Conservation (phyloP, 2,113 vertebrate genomes). For the Colius striatus region DNA sequence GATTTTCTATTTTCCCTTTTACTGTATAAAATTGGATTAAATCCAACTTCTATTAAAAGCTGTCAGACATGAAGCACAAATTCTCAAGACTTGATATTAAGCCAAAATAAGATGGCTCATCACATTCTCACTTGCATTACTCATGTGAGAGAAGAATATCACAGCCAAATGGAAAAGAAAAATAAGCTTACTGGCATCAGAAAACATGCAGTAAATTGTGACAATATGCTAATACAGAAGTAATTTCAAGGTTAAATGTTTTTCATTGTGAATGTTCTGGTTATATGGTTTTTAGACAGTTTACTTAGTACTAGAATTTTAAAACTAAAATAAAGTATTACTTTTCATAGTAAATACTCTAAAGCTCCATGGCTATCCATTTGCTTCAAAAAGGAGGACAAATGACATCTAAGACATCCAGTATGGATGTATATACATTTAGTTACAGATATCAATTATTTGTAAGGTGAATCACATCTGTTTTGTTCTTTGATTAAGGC, state of each 20-base stretch:
- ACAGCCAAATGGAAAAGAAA: slow-evolving; percentile 2
- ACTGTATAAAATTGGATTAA: slow-evolving; percentile 31
- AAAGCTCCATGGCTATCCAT: background rate
- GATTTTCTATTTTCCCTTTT: background rate
- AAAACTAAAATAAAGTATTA: background rate
- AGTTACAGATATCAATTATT: background rate
- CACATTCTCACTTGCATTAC: slow-evolving; percentile 36
- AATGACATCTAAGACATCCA: background rate
- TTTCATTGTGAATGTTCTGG: background rate
- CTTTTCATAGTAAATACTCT: background rate
- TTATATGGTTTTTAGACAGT: background rate
- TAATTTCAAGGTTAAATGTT: background rate
- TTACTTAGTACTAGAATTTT: background rate
- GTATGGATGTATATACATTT: background rate
- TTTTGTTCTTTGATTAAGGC: background rate
- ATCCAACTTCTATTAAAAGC: slow-evolving; percentile 53
- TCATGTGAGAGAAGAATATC: slow-evolving; percentile 29
- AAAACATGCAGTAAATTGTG: background rate
- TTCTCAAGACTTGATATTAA: slow-evolving; percentile 26
- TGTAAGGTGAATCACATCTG: background rate
- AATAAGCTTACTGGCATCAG: background rate
- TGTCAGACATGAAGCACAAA: slow-evolving; percentile 54
- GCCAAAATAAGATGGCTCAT: slow-evolving; percentile 46
- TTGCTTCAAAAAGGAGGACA: background rate
- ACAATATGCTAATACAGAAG: background rate